Base-by-base conservation (phyloP, 2,113 vertebrate species). In the Vulpes lagopus region DNA sequence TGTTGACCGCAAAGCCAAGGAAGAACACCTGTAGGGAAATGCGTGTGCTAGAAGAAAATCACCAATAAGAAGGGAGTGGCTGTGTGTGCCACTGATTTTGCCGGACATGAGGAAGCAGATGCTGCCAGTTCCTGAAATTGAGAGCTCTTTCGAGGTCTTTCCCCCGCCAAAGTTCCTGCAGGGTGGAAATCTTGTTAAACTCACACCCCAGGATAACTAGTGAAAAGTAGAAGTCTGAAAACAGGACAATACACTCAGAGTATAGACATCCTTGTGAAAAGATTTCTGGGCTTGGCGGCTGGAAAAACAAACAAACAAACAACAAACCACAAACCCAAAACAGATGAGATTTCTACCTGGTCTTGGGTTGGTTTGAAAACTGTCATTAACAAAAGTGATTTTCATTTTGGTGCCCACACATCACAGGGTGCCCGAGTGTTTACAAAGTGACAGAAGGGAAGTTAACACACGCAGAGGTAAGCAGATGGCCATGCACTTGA, bases 201-300 rank as follows among this genome's bases (percentile, higher is more conserved):
- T 74, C 17, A 12, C 9, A 30, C 5, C 30, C 23, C 4, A n/a
- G 27, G 16, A 84, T 57, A 79, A 62, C 69, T 4, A n/a, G n/a
- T 12, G 8, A 57, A 86, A 92, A 79, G 86, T 53, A 93, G 92
- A 95, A 94, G 80, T 65, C 67, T 35, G 80, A 27, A 59, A 25
- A 38, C 8, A 65, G 3, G 32, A 23, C 2, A 11, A 22, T 20
- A 43, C 1, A 2, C 49, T n/a, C 5, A 14, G 22, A 55, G 53
- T n/a, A 53, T 2, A 53, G 82, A 59, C 5, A 30, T 0, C 5
- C 2, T 30, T 30, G 5, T 15, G 27, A 62, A 49, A 51, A 6
- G 32, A 92, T 30, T 35, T 38, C 83, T 20, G 83, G 91, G 79
- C 74, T 69, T 9, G 65, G 89, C 35, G 60, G 23, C 23, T 81